Evolutionary conservation across 2,888 invertebrate species (phyloP), one percentile per base, ranked within the genome.

Genomic region (Coelinius sp.): DNA sequence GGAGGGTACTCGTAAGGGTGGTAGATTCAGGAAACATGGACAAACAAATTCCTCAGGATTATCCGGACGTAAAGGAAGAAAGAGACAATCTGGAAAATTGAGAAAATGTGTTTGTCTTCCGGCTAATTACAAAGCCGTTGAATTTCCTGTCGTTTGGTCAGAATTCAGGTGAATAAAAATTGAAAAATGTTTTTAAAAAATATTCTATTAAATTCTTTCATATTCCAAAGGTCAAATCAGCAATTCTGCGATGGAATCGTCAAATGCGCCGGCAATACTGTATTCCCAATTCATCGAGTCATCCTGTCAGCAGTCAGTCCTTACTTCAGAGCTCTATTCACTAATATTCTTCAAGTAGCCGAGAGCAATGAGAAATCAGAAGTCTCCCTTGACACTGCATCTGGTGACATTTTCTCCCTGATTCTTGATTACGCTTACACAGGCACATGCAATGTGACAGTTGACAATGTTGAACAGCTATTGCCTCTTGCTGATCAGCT

Each of bases 371-470:
- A 92, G 82, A 90, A 90, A 77, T 91, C 89, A 1, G 90, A 92
- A 84, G 91, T 93, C 76, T 89, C 89, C 78, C 90, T 93, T 38
- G 90, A 90, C 78, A 80, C 80, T 63, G 90, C 92, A 41, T 89
- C 92, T 1, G 90, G 90, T 72, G 87, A 89, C 73, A 90, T 90
- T 80, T 92, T 95, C 88, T 89, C 89, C 69, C 88, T 91, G 46
- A 91, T 95, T 73, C 90, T 95, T 68, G 93, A 94, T 81, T 95
- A 92, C 83, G 93, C 93, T 0, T 95, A 95, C 83, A 93, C 93
- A 2, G 93, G 93, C 46, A 88, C 89, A 17, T 94, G 93, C 82
- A 84, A 86, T 68, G 90, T 95, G 44, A 91, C 90, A 3, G 89
- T 90, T 44, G 90, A 91, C 27, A 94, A 93, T 83, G 93, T 94